Evolutionary conservation across 2,888 invertebrate species (phyloP).

Genomic region (Tachina fera): DNA sequence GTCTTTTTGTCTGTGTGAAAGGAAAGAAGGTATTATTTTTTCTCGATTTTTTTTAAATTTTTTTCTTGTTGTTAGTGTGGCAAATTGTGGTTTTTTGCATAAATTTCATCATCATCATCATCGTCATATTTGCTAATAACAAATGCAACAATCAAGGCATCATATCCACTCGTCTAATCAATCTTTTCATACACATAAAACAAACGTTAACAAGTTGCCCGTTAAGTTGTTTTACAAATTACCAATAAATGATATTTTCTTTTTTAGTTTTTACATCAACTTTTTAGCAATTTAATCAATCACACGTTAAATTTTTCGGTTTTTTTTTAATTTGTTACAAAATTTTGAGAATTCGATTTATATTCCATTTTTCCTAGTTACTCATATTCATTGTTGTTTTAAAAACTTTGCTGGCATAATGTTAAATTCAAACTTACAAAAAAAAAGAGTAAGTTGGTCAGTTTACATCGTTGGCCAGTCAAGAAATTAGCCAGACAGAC

Average conservation of each 20-base stretch:
- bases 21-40: conserved; percentile 66
- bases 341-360: not conserved
- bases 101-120: conserved; percentile 67
- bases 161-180: conserved; percentile 18
- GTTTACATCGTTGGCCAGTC: conserved; percentile 24
- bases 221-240: conserved; percentile 77
- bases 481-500: conserved; percentile 47
- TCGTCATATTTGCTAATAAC: conserved; percentile 26
- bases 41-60: conserved; percentile 39
- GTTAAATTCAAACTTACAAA: conserved; percentile 21
- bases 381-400: not conserved
- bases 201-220: conserved; percentile 69
- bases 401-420: not conserved
- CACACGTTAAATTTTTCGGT: conserved; percentile 66
- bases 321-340: not conserved
- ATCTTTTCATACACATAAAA: conserved; percentile 40
- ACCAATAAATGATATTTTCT: conserved; percentile 79
- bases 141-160: conserved; percentile 39
- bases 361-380: conserved; percentile 30
- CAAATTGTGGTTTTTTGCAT: conserved; percentile 66
- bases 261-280: conserved; percentile 7
- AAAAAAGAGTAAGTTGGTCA: conserved; percentile 40
- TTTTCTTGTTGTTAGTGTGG: conserved; percentile 37
- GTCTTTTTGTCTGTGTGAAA: conserved; percentile 26
- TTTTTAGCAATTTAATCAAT: conserved; percentile 79